Evolutionary conservation across 2,113 vertebrate genomes (phyloP).

Genomic region (Alces alces): DNA sequence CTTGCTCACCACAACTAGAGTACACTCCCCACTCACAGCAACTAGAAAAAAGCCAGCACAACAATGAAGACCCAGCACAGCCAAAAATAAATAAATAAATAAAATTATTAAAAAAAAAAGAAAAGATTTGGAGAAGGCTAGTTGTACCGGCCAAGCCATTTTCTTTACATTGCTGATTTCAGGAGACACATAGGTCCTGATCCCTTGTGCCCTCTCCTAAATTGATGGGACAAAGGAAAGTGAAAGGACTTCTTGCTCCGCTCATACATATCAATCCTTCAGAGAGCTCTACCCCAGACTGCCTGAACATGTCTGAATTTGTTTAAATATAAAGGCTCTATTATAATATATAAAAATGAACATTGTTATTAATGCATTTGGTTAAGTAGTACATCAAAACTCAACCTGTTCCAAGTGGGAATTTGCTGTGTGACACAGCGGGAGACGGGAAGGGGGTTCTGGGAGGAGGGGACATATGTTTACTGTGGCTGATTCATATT

Average conservation of each 20-base stretch:
- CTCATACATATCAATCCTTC: neutral
- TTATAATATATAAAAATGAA: neutral
- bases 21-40: neutral
- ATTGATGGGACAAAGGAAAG: neutral
- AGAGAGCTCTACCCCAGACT: neutral
- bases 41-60: neutral
- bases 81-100: neutral
- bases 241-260: neutral
- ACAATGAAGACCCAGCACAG: neutral
- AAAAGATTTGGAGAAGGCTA: neutral
- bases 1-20: neutral
- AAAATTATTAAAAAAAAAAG: neutral
- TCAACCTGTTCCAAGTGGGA: neutral
- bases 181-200: neutral
- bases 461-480: neutral
- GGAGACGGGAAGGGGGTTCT: accelerated
- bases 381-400: neutral
- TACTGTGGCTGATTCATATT: neutral
- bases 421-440: neutral
- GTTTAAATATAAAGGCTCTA: neutral
- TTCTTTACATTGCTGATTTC: neutral
- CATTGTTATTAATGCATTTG: neutral
- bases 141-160: neutral
- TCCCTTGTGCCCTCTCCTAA: neutral
- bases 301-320: neutral